Evolutionary conservation across 2,888 invertebrate species (phyloP), one percentile per base, ranked within the genome.

Genomic region (Ochlodes sylvanus): DNA sequence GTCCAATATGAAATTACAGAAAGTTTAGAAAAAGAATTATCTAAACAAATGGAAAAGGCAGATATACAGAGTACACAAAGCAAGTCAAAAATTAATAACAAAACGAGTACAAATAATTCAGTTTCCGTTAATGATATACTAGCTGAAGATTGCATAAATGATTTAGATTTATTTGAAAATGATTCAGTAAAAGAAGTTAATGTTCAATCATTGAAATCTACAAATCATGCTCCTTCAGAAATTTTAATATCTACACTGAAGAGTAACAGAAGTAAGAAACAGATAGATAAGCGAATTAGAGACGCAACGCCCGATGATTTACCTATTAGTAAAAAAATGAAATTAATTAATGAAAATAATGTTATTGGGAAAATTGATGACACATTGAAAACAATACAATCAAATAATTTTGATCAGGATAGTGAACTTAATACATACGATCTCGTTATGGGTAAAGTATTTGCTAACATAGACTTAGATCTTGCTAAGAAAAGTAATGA

Each of bases 21-120:
- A 71, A 92, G 89, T 85, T 83, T 88, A 56, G 91, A 90, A 78
- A 89, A 85, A 78, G 89, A 90, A 74, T 72, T 91, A 55, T 86
- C 85, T 38, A 83, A 82, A 64, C 75, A 85, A 12, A 88, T 88
- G 84, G 86, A 86, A 71, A 82, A 79, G 65, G 34, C 57, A 69
- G 44, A 41, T 58, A 56, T 34, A 50, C 52, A 71, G 9, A 73
- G 73, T 70, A 72, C 67, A 57, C 65, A 56, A 64, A 69, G n/a
- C 21, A 47, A 19, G 66, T 50, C 63, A 72, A 68, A 72, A 64
- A 60, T 7, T 19, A 69, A 50, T 68, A 57, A 67, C 47, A 61
- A 63, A 32, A 52, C n/a, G 17, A 12, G 21, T 63, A 9, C 32
- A 17, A 63, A 54, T 42, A 38, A 65, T 54, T 38, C 62, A 69